Evolutionary conservation across 2,113 vertebrate genomes (phyloP).

Genomic region (Aplodontia rufa): DNA sequence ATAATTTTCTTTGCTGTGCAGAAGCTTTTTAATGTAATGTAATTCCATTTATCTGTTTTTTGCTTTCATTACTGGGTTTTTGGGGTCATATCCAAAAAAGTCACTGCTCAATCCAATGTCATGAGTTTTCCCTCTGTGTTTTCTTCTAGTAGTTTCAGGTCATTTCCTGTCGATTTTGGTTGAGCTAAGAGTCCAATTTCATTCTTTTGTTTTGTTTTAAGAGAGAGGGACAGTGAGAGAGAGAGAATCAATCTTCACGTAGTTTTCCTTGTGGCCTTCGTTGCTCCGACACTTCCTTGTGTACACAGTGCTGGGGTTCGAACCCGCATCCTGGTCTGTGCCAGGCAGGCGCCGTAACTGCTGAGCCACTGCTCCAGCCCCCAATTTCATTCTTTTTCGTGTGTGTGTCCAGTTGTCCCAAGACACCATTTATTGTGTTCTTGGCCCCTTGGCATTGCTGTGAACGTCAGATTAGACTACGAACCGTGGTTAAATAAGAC

Average conservation of each 20-base stretch:
- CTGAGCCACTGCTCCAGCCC: too few species aligned
- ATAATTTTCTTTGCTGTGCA: not conserved
- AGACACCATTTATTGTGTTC: not conserved
- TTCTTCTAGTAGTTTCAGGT: not conserved
- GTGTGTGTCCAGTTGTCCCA: not conserved
- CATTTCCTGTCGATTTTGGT: not conserved
- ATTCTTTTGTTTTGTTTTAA: too few species aligned
- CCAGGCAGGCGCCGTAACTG: too few species aligned
- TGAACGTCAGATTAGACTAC: conserved; percentile 44
- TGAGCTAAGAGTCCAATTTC: not conserved
- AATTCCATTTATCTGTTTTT: not conserved
- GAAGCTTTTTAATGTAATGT: not conserved
- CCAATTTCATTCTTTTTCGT: not conserved
- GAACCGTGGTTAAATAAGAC: conserved; percentile 28
- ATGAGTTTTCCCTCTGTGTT: not conserved
- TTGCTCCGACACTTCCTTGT: too few species aligned
- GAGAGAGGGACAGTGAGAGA: too few species aligned
- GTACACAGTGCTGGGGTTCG: too few species aligned
- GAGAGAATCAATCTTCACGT: too few species aligned
- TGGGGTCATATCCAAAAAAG: not conserved
- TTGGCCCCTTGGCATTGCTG: not conserved
- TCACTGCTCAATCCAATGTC: not conserved
- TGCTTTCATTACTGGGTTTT: not conserved
- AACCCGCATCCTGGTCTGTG: too few species aligned
- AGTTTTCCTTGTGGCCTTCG: too few species aligned